Conservation (phyloP, 2,797 vertebrate genomes). For the Acrossocheilus wenchowensis region DNA sequence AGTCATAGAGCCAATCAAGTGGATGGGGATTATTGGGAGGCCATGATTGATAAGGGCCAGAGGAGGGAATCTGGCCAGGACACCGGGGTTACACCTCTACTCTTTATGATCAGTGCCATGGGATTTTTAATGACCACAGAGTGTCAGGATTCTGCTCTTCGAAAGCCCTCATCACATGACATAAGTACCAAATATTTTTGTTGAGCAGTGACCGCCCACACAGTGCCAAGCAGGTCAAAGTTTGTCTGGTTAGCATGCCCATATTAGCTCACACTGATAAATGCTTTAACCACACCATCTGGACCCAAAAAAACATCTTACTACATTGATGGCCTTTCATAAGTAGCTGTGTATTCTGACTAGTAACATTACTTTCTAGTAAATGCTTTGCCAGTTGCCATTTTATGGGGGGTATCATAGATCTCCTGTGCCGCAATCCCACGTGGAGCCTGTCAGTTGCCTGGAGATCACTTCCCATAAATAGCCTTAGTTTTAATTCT, state of each 20-base stretch:
- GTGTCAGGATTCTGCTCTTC: background rate
- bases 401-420: background rate
- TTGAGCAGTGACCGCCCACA: background rate
- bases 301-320: background rate
- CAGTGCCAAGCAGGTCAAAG: background rate
- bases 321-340: background rate
- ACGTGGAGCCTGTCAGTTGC: background rate
- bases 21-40: no score
- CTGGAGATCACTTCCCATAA: background rate
- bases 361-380: background rate
- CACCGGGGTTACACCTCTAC: no score
- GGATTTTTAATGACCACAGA: no score
- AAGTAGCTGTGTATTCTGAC: background rate
- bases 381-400: background rate
- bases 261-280: background rate
- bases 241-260: background rate
- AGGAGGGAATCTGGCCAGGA: no score
- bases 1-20: no score
- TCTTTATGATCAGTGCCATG: no score
- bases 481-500: background rate
- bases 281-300: background rate
- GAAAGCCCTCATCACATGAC: no score
- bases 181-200: no score
- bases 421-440: background rate
- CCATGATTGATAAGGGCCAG: no score